Conservation (phyloP, 2,113 vertebrate genomes). For the Apistogramma diplotaenia region DNA sequence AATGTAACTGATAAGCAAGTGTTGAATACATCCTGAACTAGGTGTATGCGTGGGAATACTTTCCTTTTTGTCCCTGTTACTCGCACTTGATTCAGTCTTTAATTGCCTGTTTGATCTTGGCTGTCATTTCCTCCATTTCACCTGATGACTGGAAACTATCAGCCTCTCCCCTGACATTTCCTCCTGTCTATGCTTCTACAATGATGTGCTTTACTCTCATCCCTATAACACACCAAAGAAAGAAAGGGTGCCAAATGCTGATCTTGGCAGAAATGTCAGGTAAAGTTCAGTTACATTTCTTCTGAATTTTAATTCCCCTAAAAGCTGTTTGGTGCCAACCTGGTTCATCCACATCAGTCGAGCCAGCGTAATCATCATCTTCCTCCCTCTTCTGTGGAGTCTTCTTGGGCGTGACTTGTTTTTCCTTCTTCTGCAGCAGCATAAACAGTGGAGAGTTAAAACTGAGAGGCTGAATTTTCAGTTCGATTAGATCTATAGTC, state of each 20-base stretch:
- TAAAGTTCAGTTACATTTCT: background rate
- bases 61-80: background rate
- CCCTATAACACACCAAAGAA: background rate
- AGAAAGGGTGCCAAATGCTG: background rate
- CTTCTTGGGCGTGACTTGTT: slow-evolving; percentile 48
- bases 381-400: slow-evolving; percentile 32
- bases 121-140: slow-evolving; percentile 3
- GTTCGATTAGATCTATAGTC: background rate
- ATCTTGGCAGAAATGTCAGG: background rate
- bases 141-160: background rate
- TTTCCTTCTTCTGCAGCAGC: slow-evolving; percentile 54
- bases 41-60: background rate
- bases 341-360: slow-evolving; percentile 72
- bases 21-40: background rate
- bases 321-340: slow-evolving; percentile 46
- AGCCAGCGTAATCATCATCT: slow-evolving; percentile 67
- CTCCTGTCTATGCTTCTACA: background rate
- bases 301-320: background rate
- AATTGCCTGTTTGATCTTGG: background rate
- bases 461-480: background rate
- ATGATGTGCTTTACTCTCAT: background rate
- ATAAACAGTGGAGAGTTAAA: background rate
- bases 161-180: background rate
- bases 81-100: background rate
- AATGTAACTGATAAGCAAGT: background rate